Conservation (phyloP, 2,797 vertebrate genomes). For the Champsocephalus gunnari region DNA sequence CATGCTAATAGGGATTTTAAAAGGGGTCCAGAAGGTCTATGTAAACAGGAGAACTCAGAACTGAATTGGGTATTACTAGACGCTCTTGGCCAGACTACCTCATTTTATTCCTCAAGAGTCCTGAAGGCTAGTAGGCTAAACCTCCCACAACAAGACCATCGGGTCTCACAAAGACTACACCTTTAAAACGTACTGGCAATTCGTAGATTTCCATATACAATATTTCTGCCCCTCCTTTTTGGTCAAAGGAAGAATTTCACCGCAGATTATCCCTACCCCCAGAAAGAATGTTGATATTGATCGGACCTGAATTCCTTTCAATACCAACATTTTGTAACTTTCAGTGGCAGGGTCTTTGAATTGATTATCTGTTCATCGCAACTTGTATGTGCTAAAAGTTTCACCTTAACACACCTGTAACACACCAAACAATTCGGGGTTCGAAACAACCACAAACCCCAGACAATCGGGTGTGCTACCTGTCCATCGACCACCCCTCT, state of each 20-base stretch:
- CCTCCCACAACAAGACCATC: neutral
- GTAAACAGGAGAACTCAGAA: neutral
- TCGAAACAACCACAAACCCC: too few species aligned
- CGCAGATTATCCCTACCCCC: neutral
- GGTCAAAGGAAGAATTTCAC: neutral
- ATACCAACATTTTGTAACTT: neutral
- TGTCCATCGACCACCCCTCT: neutral
- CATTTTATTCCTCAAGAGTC: neutral
- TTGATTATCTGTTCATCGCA: neutral
- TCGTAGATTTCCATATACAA: neutral
- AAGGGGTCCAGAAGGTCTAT: neutral
- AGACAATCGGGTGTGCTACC: neutral
- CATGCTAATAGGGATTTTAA: neutral
- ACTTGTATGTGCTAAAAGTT: neutral
- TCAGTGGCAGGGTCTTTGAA: neutral
- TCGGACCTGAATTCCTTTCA: neutral
- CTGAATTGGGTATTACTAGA: too few species aligned
- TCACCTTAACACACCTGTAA: too few species aligned
- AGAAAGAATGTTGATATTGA: neutral
- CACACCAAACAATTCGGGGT: too few species aligned
- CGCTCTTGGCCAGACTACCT: neutral
- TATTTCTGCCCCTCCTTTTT: too few species aligned
- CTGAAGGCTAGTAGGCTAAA: neutral
- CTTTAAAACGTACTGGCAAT: neutral
- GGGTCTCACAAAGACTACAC: neutral